phyloP scores from a whole-genome alignment of 2,888 invertebrate genomes.

The Volucella inanis region DNA sequence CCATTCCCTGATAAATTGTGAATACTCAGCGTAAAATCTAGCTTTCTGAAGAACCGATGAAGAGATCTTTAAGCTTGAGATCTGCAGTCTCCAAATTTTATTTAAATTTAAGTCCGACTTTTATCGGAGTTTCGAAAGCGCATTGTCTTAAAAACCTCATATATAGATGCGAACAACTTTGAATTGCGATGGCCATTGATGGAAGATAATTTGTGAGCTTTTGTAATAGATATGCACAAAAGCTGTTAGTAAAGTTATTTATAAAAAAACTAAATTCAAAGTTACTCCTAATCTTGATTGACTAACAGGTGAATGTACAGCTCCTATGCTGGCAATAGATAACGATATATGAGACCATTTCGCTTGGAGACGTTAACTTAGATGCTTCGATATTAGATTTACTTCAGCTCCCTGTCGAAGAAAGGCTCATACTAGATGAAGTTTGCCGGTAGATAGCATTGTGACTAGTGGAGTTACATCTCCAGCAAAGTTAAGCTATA shows the following conservation, averaged over 20 bases:
- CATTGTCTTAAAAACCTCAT: conserved; percentile 10
- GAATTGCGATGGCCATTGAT: background rate
- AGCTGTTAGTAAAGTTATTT: conserved; percentile 4
- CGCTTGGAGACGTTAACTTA: background rate
- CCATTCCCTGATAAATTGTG: background rate
- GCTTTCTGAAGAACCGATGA: background rate
- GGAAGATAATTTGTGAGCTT: background rate
- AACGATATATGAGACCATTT: conserved; percentile 1
- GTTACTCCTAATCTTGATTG: conserved; percentile 12
- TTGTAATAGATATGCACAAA: conserved; percentile 3
- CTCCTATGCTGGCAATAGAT: conserved; percentile 21
- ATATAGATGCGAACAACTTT: conserved; percentile 9
- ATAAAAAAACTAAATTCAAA: conserved; percentile 9
- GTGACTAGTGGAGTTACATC: too few species aligned
- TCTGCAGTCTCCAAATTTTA: background rate
- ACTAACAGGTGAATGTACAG: conserved; percentile 5
- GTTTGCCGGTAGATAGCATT: too few species aligned
- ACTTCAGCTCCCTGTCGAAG: too few species aligned
- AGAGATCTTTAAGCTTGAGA: background rate
- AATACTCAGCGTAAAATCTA: background rate
- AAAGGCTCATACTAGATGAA: too few species aligned
- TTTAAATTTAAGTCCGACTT: too few species aligned
- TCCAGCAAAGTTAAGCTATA: background rate
- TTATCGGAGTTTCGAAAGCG: conserved; percentile 28
- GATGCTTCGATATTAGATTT: background rate